Evolutionary conservation across 2,888 invertebrate species (phyloP).

Genomic region (Unio delphinus): DNA sequence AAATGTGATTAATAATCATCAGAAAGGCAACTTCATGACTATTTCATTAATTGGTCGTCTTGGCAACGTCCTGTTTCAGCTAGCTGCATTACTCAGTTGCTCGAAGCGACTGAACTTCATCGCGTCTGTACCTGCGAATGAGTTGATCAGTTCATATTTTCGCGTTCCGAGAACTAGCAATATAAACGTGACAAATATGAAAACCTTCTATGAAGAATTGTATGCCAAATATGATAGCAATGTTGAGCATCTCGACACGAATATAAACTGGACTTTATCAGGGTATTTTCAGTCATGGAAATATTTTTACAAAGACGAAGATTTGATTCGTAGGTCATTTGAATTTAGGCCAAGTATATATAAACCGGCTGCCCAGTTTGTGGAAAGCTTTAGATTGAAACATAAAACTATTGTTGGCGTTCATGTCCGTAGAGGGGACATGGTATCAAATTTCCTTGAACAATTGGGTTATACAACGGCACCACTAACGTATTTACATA

Average conservation of each 20-base stretch:
- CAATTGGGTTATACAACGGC: slow-evolving; percentile 43
- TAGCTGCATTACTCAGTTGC: slow-evolving; percentile 41
- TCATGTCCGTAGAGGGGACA: slow-evolving; percentile 48
- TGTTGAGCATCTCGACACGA: slow-evolving; percentile 18
- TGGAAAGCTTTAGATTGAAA: slow-evolving; percentile 11
- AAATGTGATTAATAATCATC: too few relatives aligned
- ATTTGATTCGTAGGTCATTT: slow-evolving; percentile 29
- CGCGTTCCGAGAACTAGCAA: slow-evolving; percentile 18
- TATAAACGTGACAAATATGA: slow-evolving; percentile 12
- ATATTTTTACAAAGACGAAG: slow-evolving; percentile 36
- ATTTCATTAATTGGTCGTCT: slow-evolving; percentile 28
- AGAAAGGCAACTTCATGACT: too few relatives aligned
- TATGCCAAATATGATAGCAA: slow-evolving; percentile 24
- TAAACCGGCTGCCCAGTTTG: slow-evolving; percentile 11
- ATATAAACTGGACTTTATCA: slow-evolving; percentile 36
- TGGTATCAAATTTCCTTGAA: slow-evolving; percentile 10
- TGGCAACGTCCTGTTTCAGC: slow-evolving; percentile 51
- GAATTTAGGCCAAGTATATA: slow-evolving; percentile 20
- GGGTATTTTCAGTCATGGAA: slow-evolving; percentile 55
- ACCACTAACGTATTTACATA: slow-evolving; percentile 28
- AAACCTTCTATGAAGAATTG: slow-evolving; percentile 16
- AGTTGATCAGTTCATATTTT: slow-evolving; percentile 30
- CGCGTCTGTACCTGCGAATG: slow-evolving; percentile 19
- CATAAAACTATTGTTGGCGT: slow-evolving; percentile 31
- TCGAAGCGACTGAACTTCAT: slow-evolving; percentile 33